Evolutionary conservation across 1,140 invertebrate genomes (phyloP).

Genomic region (Dufourea novaeangliae): DNA sequence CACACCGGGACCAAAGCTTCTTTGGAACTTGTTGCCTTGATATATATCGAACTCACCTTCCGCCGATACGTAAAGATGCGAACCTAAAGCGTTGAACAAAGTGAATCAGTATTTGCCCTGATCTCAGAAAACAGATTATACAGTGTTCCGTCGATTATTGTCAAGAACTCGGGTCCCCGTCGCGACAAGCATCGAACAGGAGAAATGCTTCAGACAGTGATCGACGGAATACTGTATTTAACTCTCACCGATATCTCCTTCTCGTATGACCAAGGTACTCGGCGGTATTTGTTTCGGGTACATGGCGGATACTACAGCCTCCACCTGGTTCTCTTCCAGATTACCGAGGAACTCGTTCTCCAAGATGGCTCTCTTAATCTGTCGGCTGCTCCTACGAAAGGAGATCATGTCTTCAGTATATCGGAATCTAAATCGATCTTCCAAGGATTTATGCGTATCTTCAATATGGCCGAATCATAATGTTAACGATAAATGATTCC

Average conservation of each 20-base stretch:
- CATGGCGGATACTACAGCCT: constrained; percentile 95
- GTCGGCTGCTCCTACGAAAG: constrained; percentile 60
- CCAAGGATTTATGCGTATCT: neutral
- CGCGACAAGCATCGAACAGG: too few species aligned
- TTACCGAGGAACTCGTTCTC: constrained; percentile 97
- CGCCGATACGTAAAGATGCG: constrained; percentile 90
- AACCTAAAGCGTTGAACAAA: constrained; percentile 77
- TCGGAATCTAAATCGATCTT: neutral
- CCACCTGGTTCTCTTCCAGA: constrained; percentile 91
- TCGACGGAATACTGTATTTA: too few species aligned
- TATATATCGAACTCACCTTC: constrained; percentile 94
- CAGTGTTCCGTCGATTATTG: neutral
- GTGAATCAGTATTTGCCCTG: too few species aligned
- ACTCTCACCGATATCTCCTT: constrained; percentile 88
- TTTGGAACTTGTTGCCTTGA: constrained; percentile 87
- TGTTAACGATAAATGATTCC: too few species aligned
- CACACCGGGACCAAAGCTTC: constrained; percentile 90
- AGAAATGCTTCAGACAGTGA: too few species aligned
- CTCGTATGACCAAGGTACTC: constrained; percentile 91
- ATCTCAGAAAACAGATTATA: too few species aligned
- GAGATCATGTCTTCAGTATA: neutral
- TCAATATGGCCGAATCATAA: neutral
- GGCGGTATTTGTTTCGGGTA: constrained; percentile 89
- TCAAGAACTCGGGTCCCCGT: too few species aligned
- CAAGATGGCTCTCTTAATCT: constrained; percentile 88